Conservation (phyloP, 2,797 vertebrate species). For the Paratrypauchen microcephalus region DNA sequence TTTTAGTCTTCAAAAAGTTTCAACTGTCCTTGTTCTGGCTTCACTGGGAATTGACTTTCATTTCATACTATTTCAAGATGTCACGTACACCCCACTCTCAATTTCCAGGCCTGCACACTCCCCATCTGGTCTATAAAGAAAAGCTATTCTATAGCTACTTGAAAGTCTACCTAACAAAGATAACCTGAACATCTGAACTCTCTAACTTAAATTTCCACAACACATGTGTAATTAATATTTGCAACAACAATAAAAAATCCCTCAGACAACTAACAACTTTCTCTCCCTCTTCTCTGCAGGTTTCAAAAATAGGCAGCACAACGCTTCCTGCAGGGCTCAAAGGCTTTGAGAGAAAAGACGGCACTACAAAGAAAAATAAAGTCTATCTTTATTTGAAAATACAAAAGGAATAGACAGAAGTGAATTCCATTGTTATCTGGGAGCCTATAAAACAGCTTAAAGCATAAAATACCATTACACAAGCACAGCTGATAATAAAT, state of each 20-base stretch:
- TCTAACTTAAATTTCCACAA: conserved; percentile 1
- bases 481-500: background rate
- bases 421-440: background rate
- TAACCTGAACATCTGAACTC: conserved; percentile 4
- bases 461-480: background rate
- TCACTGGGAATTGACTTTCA: conserved; percentile 42
- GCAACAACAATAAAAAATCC: background rate
- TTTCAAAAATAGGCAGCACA: background rate
- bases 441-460: background rate
- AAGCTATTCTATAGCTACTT: conserved; percentile 20
- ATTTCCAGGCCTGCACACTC: conserved; percentile 30
- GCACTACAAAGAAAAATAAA: conserved; percentile 3
- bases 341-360: background rate
- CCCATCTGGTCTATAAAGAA: conserved; percentile 33
- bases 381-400: background rate
- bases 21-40: conserved; percentile 43
- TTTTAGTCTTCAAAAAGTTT: conserved; percentile 28
- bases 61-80: conserved; percentile 48
- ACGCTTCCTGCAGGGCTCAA: background rate
- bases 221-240: conserved; percentile 1
- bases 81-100: conserved; percentile 37
- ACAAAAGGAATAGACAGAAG: background rate
- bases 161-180: conserved; percentile 7
- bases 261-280: conserved; percentile 11
- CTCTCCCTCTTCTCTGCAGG: background rate